Percentiles rank a stretch among this genome's conserved stretches.
Evolutionary conservation across 2,113 vertebrate genomes (phyloP).

Genomic region (Agapornis roseicollis): DNA sequence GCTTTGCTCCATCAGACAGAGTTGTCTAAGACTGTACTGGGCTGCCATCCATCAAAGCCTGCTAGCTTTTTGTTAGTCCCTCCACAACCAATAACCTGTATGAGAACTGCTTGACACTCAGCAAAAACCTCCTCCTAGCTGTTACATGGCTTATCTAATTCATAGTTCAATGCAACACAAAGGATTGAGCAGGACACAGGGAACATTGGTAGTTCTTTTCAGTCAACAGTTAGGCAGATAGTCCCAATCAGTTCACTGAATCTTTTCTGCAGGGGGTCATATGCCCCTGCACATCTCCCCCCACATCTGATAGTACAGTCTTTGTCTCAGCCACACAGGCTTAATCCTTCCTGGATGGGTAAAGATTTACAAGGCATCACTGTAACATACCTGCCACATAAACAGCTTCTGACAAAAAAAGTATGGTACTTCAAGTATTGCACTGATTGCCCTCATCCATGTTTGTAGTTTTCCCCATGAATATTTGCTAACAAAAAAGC

Average conservation of each 20-base stretch:
- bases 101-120: background rate
- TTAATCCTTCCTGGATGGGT: background rate
- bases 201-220: background rate
- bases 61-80: background rate
- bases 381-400: background rate
- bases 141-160: background rate
- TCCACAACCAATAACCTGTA: background rate
- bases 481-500: background rate
- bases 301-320: background rate
- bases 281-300: background rate
- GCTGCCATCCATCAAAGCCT: slow-evolving; percentile 5
- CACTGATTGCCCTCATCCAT: background rate
- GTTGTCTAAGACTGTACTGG: background rate
- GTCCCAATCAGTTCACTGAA: background rate
- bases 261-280: background rate
- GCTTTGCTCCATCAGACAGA: slow-evolving; percentile 1
- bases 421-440: background rate
- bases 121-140: background rate
- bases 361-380: background rate
- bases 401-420: background rate
- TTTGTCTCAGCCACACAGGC: background rate
- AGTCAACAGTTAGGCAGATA: background rate
- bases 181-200: background rate
- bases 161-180: background rate
- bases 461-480: background rate